phyloP scores from a whole-genome alignment of 2,113 vertebrate genomes.

The Carollia perspicillata region DNA sequence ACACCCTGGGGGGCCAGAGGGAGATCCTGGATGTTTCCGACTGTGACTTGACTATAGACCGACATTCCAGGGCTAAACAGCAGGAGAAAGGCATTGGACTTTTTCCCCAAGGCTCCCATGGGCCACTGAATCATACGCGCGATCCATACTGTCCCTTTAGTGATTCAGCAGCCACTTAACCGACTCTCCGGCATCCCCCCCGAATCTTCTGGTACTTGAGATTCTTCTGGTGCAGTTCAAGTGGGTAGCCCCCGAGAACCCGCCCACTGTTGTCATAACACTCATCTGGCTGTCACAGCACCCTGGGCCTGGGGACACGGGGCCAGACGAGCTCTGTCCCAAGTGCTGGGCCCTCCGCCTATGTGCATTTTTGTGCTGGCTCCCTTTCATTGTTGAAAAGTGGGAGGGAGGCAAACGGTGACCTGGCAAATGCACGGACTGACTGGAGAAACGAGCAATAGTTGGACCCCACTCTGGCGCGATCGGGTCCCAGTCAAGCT shows the following conservation, averaged over 20 bases:
- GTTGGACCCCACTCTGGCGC: not conserved
- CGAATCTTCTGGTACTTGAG: not conserved
- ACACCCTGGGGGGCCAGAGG: no score
- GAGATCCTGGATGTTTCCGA: not conserved
- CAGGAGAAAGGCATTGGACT: no score
- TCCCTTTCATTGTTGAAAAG: not conserved
- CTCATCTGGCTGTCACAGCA: not conserved
- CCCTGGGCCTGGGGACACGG: not conserved
- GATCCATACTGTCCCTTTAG: no score
- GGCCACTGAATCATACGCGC: not conserved
- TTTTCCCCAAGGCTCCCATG: not conserved
- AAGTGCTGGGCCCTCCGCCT: not conserved
- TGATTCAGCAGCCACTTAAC: not conserved
- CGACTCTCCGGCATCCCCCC: not conserved
- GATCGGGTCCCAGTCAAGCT: not conserved
- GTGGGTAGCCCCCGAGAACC: not conserved
- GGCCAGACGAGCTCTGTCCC: not conserved
- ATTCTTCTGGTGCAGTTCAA: not conserved
- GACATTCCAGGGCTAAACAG: not conserved
- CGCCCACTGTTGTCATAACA: not conserved
- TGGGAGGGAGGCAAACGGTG: not conserved
- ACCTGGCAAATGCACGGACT: not conserved
- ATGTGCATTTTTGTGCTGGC: not conserved
- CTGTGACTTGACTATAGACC: not conserved
- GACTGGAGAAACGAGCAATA: not conserved